Evolutionary conservation across 2,888 invertebrate species (phyloP).

Genomic region (Strigamia maritima): DNA sequence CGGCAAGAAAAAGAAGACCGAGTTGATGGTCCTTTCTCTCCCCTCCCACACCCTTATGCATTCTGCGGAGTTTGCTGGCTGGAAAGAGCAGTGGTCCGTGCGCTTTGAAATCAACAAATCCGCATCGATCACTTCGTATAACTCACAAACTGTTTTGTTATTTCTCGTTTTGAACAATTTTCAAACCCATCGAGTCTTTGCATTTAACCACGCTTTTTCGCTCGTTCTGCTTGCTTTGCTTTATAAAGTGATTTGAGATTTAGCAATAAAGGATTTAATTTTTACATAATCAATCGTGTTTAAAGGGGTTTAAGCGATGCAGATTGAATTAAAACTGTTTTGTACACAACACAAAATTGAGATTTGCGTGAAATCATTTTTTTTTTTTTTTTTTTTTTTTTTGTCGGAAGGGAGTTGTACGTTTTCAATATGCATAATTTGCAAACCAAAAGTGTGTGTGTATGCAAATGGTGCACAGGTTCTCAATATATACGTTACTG

Average conservation of each 20-base stretch:
- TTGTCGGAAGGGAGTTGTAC: neutral
- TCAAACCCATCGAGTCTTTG: too few relatives aligned
- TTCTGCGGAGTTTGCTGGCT: slow-evolving; percentile 1
- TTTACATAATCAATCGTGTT: too few relatives aligned
- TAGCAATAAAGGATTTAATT: too few relatives aligned
- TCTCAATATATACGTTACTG: slow-evolving; percentile 18
- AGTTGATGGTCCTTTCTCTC: slow-evolving; percentile 22
- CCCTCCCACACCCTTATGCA: slow-evolving; percentile 18
- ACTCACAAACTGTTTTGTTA: neutral
- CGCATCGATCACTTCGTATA: slow-evolving; percentile 18
- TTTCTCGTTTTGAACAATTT: neutral
- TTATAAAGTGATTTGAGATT: too few relatives aligned
- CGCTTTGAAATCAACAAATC: slow-evolving; percentile 35
- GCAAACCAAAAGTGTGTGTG: slow-evolving; percentile 33
- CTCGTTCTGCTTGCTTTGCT: too few relatives aligned
- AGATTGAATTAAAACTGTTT: neutral
- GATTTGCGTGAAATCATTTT: neutral
- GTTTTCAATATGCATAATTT: slow-evolving; percentile 29
- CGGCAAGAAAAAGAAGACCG: slow-evolving; percentile 24
- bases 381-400: neutral
- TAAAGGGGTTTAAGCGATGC: too few relatives aligned
- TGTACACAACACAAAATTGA: neutral
- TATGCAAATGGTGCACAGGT: slow-evolving; percentile 24
- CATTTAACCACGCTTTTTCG: too few relatives aligned
- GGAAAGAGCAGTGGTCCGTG: slow-evolving; percentile 15